These are phyloP conservation scores for Nymphalis urticae DNA, from an alignment of 2,888 invertebrate species.

Conservation along the genomic window DNA sequence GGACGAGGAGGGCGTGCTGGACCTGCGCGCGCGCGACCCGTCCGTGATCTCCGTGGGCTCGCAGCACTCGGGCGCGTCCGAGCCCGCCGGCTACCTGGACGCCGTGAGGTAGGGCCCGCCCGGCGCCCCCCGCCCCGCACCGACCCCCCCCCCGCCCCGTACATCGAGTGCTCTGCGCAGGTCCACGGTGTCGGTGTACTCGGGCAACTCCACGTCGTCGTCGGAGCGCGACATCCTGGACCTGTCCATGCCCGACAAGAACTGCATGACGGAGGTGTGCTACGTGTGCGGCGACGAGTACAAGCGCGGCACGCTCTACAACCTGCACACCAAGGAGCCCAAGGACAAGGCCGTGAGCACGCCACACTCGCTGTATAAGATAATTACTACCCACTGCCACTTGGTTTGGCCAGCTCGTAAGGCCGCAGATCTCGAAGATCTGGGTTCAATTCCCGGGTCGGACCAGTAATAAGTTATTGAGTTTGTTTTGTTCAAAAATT, in stretches of 20 bases:
- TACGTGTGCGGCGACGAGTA: conserved; percentile 95
- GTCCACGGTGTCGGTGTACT: conserved; percentile 77
- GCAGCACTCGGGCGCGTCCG: conserved; percentile 75
- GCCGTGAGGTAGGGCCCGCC: conserved; percentile 60
- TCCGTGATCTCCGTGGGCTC: conserved; percentile 78
- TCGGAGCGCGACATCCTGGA: conserved; percentile 93
- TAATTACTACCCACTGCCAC: no score
- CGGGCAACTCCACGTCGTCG: conserved; percentile 76
- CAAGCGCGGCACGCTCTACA: conserved; percentile 89
- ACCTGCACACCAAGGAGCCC: conserved; percentile 83
- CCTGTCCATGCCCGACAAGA: conserved; percentile 95
- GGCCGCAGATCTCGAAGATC: no score
- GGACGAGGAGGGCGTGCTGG: conserved; percentile 76
- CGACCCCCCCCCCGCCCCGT: neutral
- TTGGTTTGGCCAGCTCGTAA: no score
- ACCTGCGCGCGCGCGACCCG: conserved; percentile 79
- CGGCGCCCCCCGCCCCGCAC: neutral
- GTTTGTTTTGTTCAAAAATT: no score
- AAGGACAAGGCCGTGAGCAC: conserved; percentile 71
- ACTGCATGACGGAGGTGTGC: conserved; percentile 93
- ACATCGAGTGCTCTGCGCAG: conserved; percentile 44
- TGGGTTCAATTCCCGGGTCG: no score
- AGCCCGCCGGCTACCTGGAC: conserved; percentile 75
- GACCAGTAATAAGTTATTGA: no score
- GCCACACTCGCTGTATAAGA: neutral